phyloP scores from a whole-genome alignment of 2,888 invertebrate species.

The Prenolepis imparis region DNA sequence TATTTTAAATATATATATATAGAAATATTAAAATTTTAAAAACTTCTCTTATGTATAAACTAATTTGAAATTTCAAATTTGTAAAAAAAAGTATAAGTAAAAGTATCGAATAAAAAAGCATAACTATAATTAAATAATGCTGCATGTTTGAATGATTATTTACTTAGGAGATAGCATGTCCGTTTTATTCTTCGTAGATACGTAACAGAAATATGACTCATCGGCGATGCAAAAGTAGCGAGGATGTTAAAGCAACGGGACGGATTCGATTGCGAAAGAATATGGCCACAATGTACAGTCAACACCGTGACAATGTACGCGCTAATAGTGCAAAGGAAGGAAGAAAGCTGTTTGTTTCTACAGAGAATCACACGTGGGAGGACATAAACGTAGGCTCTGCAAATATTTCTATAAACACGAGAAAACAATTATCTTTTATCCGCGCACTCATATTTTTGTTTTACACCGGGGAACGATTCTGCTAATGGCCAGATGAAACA shows the following conservation, averaged over 20 bases:
- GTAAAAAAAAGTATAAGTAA: not conserved
- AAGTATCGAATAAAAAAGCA: no score
- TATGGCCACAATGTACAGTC: constrained; percentile 9
- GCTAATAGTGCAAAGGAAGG: constrained; percentile 63
- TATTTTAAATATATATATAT: not conserved
- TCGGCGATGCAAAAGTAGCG: constrained; percentile 1
- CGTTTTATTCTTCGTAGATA: not conserved
- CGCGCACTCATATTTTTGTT: not conserved
- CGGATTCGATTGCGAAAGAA: constrained; percentile 42
- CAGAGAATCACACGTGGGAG: constrained; percentile 75
- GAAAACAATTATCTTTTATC: constrained; percentile 1
- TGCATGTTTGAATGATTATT: not conserved
- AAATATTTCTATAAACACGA: constrained; percentile 66
- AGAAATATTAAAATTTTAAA: not conserved
- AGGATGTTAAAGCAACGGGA: constrained; percentile 17
- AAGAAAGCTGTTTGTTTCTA: constrained; percentile 74
- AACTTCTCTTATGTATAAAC: not conserved
- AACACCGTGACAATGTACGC: constrained; percentile 38
- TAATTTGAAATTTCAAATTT: not conserved
- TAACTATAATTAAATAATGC: not conserved
- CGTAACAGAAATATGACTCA: constrained; percentile 19
- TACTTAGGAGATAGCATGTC: not conserved
- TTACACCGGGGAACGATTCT: not conserved
- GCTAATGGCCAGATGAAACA: not conserved
- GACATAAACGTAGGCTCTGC: constrained; percentile 72